Conservation (phyloP, 2,113 vertebrate genomes). For the Corapipo altera region DNA sequence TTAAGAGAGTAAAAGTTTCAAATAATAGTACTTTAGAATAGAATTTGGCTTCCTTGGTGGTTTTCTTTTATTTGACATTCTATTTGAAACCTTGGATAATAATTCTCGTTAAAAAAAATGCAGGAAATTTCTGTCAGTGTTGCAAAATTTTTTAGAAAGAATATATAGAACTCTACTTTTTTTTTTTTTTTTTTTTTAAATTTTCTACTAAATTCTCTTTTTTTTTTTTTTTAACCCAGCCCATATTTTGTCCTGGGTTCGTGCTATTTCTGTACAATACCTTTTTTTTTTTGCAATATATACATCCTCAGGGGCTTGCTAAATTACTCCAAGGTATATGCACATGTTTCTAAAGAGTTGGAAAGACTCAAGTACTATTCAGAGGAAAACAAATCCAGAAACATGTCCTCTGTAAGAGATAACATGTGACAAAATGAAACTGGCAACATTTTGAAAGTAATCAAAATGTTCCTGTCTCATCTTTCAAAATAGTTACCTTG, state of each 20-base stretch:
- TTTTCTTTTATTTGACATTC: background rate
- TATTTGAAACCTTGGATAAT: background rate
- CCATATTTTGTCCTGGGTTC: background rate
- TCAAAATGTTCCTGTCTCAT: background rate
- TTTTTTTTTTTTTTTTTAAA: background rate
- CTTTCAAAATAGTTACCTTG: background rate
- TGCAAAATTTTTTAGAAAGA: background rate
- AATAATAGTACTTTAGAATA: background rate
- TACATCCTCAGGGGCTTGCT: background rate
- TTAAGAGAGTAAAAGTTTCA: background rate
- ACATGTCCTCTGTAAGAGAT: background rate
- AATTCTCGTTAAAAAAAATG: background rate
- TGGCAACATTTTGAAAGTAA: background rate
- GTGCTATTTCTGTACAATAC: background rate
- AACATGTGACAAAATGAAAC: background rate
- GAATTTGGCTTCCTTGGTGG: background rate
- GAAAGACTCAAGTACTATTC: background rate
- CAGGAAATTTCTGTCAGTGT: background rate
- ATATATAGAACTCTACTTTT: background rate
- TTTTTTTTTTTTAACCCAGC: background rate
- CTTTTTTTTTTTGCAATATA: background rate
- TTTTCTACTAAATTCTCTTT: background rate
- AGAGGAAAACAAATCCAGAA: background rate
- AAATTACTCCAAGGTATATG: background rate
- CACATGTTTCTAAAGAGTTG: background rate